Base-by-base conservation (phyloP, 2,797 vertebrate genomes). In the Falco columbarius region DNA sequence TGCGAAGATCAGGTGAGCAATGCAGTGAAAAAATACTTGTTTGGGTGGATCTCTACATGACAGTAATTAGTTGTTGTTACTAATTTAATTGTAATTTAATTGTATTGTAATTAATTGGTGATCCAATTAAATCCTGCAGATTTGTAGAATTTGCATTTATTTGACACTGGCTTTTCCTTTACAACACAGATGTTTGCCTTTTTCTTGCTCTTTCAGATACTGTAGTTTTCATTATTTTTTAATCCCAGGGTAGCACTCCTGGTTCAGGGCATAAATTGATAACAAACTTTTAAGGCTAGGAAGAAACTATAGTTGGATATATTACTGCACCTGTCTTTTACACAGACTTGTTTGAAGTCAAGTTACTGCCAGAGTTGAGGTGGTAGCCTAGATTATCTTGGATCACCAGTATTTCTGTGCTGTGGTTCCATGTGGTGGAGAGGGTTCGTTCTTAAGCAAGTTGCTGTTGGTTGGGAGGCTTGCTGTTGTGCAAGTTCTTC, bases 1-100 rank as follows among this genome's bases (percentile, higher is more conserved):
- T 93, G 95, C 98, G 15, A 97, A 98, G 96, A 99, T 98, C 97
- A 99, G 99, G 99, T 99, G 94, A 98, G 98, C 23, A 55, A 2
- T 58, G 61, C 30, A 36, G 54, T 74, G 32, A 47, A 44, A 63
- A 82, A 47, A 49, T 38, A 24, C 26, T 38, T 71, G 36, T 63
- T 91, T 85, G 30, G 30, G 14, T 72, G 27, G 24, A 36, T 44
- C 52, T 88, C 65, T 86, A 32, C 15, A 1, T 71, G 56, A 19
- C 34, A 42, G 14, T 44, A 56, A 76, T 30, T 65, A 29, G 65
- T 12, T 56, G 7, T 67, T 61, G 21, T 77, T 81, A 54, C 0
- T 38, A 38, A 38, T 38, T 38, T 38, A 38, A 38, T 38, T 38
- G 36, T 38, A 38, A 38, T 38, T 38, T 38, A 38, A 38, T 38